Evolutionary conservation across 2,888 invertebrate genomes (phyloP).

Genomic region (Panzeria rudis): DNA sequence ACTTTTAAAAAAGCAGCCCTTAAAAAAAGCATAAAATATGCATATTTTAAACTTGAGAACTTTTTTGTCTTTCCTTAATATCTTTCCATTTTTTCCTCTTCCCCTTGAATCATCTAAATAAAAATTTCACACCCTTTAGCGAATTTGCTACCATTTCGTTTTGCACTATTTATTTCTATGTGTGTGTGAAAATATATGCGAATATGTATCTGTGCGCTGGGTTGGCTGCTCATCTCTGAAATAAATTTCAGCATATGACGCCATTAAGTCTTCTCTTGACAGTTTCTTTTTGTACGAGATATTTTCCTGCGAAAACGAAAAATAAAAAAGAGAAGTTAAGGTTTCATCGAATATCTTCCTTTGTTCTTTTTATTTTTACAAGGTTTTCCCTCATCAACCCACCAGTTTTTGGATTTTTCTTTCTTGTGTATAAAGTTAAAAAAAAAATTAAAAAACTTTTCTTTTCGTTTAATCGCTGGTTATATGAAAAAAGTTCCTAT

Average conservation of each 20-base stretch:
- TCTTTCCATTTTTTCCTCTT: constrained; percentile 21
- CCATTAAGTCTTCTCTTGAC: constrained; percentile 79
- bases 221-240: constrained; percentile 76
- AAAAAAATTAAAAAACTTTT: constrained; percentile 62
- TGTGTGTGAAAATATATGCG: background rate
- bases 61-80: constrained; percentile 64
- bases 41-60: constrained; percentile 76
- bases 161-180: constrained; percentile 1
- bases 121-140: constrained; percentile 65
- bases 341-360: constrained; percentile 79
- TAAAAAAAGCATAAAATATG: constrained; percentile 59
- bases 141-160: constrained; percentile 40
- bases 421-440: constrained; percentile 68
- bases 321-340: constrained; percentile 31
- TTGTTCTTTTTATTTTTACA: constrained; percentile 56
- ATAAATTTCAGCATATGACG: constrained; percentile 80
- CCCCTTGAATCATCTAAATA: constrained; percentile 27
- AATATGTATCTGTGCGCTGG: background rate
- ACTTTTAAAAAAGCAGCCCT: constrained; percentile 63
- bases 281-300: constrained; percentile 76
- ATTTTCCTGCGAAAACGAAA: constrained; percentile 12
- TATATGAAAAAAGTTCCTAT: constrained; percentile 67
- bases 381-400: constrained; percentile 68
- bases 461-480: constrained; percentile 66
- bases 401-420: constrained; percentile 29